Base-by-base conservation (phyloP, 2,113 vertebrate genomes). In the Chionodraco myersi region DNA sequence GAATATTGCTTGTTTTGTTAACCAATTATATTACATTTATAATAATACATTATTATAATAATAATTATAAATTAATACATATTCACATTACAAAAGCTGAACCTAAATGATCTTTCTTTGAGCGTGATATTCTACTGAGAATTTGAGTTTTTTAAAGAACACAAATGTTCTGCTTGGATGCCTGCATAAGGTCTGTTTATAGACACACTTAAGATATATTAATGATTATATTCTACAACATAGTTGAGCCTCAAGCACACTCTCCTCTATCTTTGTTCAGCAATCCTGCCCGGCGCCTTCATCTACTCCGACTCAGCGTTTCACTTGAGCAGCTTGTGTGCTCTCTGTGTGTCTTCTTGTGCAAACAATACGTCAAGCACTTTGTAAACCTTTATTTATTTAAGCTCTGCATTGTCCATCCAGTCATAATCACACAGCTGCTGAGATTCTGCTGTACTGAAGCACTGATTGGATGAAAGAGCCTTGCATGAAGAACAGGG, bases 381-480 rank as follows among this genome's bases (percentile, higher is more conserved):
- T 69, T 64, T 26, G 15, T 10, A 11, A 75, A 61, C 14, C 36
- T 56, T 45, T 75, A 48, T 87, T 87, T 68, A 30, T 83, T 44
- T 45, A 75, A 63, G 69, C 66, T 70, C 58, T 61, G 61, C 64
- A 72, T 6, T 54, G 61, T 49, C 14, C 13, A 3, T 53, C 60
- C 1, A 6, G 16, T 56, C 8, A 44, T 36, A 15, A 44, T 66
- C 59, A 73, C 76, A 64, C 48, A 59, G 51, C 51, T 13, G 69
- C 53, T 58, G 75, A 61, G 72, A 83, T 64, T 79, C 41, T 16
- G 10, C 6, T 52, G 23, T 26, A 18, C 74, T 63, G 23, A 60
- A 72, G 11, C 21, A 52, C 34, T 63, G 16, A 36, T 26, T 75
- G 49, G n/a, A 59, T 54, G 18, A 30, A 30, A 62, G 14, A 6